phyloP scores from a whole-genome alignment of 2,888 invertebrate species.

The Erebia epiphron region DNA sequence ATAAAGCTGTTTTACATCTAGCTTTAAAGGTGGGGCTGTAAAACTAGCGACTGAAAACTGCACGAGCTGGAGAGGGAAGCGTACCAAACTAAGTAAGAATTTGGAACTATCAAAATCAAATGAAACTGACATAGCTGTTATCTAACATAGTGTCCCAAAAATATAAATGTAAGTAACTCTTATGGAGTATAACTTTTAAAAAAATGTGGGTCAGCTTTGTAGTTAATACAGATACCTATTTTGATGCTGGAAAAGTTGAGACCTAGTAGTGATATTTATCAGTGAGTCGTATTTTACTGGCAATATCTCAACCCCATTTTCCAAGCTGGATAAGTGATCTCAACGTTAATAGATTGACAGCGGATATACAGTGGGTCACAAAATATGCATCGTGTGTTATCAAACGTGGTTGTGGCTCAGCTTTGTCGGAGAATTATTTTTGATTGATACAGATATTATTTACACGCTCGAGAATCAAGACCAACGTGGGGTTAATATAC shows the following conservation, averaged over 20 bases:
- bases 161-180: too few relatives aligned
- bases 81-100: not conserved
- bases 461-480: too few relatives aligned
- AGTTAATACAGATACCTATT: too few relatives aligned
- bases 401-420: conserved; percentile 34
- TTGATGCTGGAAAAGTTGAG: too few relatives aligned
- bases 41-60: not conserved
- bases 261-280: too few relatives aligned
- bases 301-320: not conserved
- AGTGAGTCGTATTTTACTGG: too few relatives aligned
- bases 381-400: conserved; percentile 31
- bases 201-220: too few relatives aligned
- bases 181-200: too few relatives aligned
- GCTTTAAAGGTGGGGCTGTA: conserved; percentile 13
- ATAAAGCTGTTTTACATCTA: conserved; percentile 37
- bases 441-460: too few relatives aligned
- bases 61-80: not conserved
- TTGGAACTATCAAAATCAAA: not conserved
- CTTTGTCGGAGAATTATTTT: conserved; percentile 22
- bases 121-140: too few relatives aligned
- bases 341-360: conserved; percentile 27
- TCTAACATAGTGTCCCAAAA: too few relatives aligned
- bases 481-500: too few relatives aligned
- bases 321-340: not conserved
- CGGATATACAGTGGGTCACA: conserved; percentile 23